Evolutionary conservation across 53 echinoderm and acorn worm genomes (phyloP), one percentile per base, ranked within the genome.

Genomic region (Patiria pectinifera): DNA sequence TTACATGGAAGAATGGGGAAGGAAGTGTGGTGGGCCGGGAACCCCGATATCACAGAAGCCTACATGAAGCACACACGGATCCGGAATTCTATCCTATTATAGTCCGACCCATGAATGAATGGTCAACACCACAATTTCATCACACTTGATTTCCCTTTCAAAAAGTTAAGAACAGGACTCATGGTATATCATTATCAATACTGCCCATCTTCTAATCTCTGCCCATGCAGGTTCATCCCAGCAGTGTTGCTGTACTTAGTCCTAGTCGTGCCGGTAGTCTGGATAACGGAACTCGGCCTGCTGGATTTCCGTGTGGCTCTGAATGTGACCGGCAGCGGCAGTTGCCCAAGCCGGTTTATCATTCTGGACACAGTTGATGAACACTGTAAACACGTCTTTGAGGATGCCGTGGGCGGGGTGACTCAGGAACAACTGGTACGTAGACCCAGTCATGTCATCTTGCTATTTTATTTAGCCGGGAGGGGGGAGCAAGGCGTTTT

Each of bases 161-260:
- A 71, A n/a, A 0, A 2, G 71, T 49, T 45, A 13, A 46, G 26
- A 6, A 71, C 18, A 21, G 11, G 4, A 35, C 13, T 45, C 53
- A 53, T 2, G 8, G 53, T 53, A 53, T 53, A 66, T n/a, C n/a
- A n/a, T n/a, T n/a, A n/a, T 11, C 1, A 13, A 66, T 11, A 66
- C 14, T 66, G 66, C 19, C 15, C 66, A 18, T 7, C 66, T 18
- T 66, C 3, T 6, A 66, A 66, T 13, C 25, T 84, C 53, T 53
- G 53, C 53, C 53, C 53, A 53, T 21, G 5, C 82, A 97, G 97
- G 94, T 97, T 97, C 23, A 91, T 94, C 25, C 97, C 97, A 19
- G 90, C 93, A 25, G 93, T 93, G 16, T 74, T 97, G 89, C 87
- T 97, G 78, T 97, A 97, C 92, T 77, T 97, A 81, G 74, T 92